These are phyloP conservation scores for Neolamprologus toae DNA, from an alignment of 2,113 vertebrate genomes.

Conservation along the genomic window DNA sequence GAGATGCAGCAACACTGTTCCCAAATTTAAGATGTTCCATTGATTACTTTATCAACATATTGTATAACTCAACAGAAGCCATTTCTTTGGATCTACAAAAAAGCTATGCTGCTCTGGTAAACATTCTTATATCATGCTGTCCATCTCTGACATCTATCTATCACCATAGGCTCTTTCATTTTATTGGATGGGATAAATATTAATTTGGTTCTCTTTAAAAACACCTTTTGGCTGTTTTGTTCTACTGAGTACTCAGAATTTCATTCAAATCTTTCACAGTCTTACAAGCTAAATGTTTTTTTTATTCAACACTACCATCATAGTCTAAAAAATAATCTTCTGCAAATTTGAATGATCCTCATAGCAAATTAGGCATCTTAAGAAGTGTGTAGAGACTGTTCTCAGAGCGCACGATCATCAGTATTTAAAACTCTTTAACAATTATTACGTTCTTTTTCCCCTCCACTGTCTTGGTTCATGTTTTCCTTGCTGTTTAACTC, in stretches of 20 bases:
- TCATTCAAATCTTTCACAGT: not conserved
- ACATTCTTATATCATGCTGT: not conserved
- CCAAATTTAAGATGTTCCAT: not conserved
- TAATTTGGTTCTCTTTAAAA: not conserved
- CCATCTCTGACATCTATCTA: not conserved
- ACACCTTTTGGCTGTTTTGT: not conserved
- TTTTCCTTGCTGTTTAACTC: not conserved
- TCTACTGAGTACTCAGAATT: not conserved
- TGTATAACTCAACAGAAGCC: not conserved
- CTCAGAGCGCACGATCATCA: not conserved
- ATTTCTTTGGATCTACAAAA: not conserved
- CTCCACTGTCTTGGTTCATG: not conserved
- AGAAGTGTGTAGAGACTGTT: not conserved
- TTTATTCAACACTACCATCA: not conserved
- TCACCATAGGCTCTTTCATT: not conserved
- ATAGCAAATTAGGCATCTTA: not conserved
- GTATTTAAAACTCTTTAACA: not conserved
- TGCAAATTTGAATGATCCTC: not conserved
- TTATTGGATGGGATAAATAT: not conserved
- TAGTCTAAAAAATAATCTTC: not conserved
- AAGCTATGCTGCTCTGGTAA: not conserved
- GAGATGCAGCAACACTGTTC: not conserved
- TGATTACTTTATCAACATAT: not conserved
- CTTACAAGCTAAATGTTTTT: not conserved
- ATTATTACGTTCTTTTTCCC: rapidly evolving